Conservation (phyloP, 2,797 vertebrate genomes). For the Chromis chromis region DNA sequence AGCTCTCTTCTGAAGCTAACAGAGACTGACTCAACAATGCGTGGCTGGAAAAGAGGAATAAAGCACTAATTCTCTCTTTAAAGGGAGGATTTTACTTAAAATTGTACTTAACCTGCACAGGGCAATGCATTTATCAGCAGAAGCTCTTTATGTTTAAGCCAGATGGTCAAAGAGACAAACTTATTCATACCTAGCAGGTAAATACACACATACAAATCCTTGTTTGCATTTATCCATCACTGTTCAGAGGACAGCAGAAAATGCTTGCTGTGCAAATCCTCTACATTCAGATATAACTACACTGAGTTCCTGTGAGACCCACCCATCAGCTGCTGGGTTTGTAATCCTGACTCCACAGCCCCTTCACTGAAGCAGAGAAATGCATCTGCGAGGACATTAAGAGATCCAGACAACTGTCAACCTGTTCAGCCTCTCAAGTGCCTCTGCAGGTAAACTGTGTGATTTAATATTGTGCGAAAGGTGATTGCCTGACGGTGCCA, state of each 20-base stretch:
- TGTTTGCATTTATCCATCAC: not conserved
- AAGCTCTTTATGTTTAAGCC: slow-evolving; percentile 6
- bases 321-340: slow-evolving; percentile 32
- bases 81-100: slow-evolving; percentile 3
- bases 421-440: slow-evolving; percentile 18
- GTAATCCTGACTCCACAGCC: slow-evolving; percentile 18
- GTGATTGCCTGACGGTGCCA: slow-evolving; percentile 43
- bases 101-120: not conserved
- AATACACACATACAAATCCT: not conserved
- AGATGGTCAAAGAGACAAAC: not conserved
- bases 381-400: not conserved
- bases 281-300: slow-evolving; percentile 7
- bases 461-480: slow-evolving; percentile 43
- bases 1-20: slow-evolving; percentile 39
- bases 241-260: slow-evolving; percentile 1
- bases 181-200: not conserved
- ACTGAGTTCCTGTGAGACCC: slow-evolving; percentile 4
- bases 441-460: slow-evolving; percentile 47
- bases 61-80: slow-evolving; percentile 11
- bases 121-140: not conserved
- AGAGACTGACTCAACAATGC: slow-evolving; percentile 44
- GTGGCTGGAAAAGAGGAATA: slow-evolving; percentile 16
- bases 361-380: slow-evolving; percentile 5
- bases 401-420: slow-evolving; percentile 8
- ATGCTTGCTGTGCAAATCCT: slow-evolving; percentile 21